Percentiles rank a stretch among this genome's conserved stretches.
These are phyloP conservation scores for Drosophila pseudoananassae DNA, from an alignment of 1,140 invertebrate genomes.

Conservation along the genomic window DNA sequence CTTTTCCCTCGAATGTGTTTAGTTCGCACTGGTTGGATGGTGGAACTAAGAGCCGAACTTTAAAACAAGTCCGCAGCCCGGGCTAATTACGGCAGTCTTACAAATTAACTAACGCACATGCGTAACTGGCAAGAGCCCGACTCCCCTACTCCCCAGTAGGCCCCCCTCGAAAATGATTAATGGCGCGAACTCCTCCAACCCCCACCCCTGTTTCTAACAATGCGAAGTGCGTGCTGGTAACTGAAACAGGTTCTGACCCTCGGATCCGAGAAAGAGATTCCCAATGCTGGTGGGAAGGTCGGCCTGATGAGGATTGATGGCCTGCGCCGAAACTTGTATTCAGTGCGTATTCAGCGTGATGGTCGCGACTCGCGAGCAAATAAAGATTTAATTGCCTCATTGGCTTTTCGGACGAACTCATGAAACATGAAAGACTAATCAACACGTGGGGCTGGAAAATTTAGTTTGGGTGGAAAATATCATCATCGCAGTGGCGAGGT, in stretches of 20 bases:
- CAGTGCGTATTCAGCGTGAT: background rate
- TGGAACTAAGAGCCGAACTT: constrained; percentile 20
- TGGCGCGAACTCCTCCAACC: constrained; percentile 39
- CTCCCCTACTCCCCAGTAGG: too few species aligned
- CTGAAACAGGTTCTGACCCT: constrained; percentile 48
- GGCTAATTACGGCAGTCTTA: constrained; percentile 70
- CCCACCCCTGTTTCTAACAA: constrained; percentile 13
- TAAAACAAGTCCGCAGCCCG: constrained; percentile 31
- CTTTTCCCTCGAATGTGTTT: background rate
- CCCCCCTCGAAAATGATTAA: constrained; percentile 59
- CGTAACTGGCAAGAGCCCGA: constrained; percentile 56
- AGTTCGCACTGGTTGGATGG: too few species aligned
- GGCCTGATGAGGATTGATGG: constrained; percentile 39
- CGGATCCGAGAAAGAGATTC: constrained; percentile 30
- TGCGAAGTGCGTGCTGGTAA: constrained; percentile 35
- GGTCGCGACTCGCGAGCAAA: constrained; percentile 4
- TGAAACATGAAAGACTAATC: constrained; percentile 51
- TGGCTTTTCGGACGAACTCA: constrained; percentile 31
- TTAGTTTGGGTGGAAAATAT: constrained; percentile 11
- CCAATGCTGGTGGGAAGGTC: constrained; percentile 18
- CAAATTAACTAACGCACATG: constrained; percentile 80
- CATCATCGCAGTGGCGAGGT: constrained; percentile 17
- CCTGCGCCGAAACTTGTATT: background rate
- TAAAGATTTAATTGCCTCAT: constrained; percentile 32
- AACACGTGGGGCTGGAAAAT: constrained; percentile 38